Evolutionary conservation across 2,113 vertebrate species (phyloP), one percentile per base, ranked within the genome.

Genomic region (Microtus pennsylvanicus): DNA sequence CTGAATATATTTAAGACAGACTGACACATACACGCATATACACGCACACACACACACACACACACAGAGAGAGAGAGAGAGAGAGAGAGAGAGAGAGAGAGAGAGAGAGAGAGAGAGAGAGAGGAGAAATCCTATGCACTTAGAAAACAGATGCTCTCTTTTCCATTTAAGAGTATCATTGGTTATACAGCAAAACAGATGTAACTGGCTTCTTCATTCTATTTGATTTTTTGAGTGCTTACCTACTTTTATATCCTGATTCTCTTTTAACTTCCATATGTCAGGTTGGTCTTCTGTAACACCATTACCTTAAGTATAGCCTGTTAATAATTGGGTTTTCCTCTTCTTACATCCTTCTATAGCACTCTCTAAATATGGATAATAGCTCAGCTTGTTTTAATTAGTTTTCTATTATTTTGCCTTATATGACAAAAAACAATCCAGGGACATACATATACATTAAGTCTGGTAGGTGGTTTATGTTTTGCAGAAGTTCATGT

Each of bases 231-330:
- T 67, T 87, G 65, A 55, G 22, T 9, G 4, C 26, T 5, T 2
- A 42, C 7, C 19, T 75, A 96, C 8, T 75, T 97, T 30, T 70
- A 74, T 75, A 67, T 28, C 74, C 45, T 82, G 8, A 17, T 96
- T 96, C 42, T 24, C 80, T 94, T 93, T 96, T 90, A 89, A 87
- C 42, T 65, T 72, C 26, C 16, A 74, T 58, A 33, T 94, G 9
- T 7, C 80, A 55, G 33, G 2, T 22, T 75, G 86, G 6, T 3
- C 4, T 14, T 80, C 90, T 92, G 24, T 3, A 87, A 77, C 2
- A 1, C n/a, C 26, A 61, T 50, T 80, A 61, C 22, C 50, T 85
- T 94, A 88, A 94, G 80, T 74, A 80, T 2, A 28, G n/a, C 16
- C 35, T 74, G 88, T 87, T 47, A 76, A 10, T 83, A 83, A 38